A percentile compares a stretch with the other conserved stretches of the same genome.
These are phyloP conservation scores for Drosophila pegasa DNA, from an alignment of 2,888 invertebrate genomes.

Conservation along the genomic window DNA sequence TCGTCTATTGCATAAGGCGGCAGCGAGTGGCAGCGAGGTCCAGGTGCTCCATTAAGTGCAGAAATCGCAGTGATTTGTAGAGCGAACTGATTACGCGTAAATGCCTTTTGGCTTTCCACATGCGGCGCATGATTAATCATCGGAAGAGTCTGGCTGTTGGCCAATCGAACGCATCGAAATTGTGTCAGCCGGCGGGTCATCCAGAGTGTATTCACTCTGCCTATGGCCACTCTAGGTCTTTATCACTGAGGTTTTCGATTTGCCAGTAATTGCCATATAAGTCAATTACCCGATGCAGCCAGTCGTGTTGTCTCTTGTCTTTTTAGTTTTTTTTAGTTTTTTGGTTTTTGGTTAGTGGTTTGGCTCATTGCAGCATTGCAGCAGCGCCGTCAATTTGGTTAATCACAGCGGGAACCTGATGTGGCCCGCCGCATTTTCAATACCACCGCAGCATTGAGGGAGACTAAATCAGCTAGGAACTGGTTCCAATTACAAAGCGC, in stretches of 20 bases:
- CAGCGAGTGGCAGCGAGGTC: no score
- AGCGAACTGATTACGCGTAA: slow-evolving; percentile 46
- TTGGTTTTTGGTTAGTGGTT: slow-evolving; percentile 31
- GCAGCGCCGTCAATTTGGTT: slow-evolving; percentile 42
- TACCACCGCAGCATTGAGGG: slow-evolving; percentile 53
- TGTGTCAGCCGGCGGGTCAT: slow-evolving; percentile 37
- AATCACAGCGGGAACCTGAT: slow-evolving; percentile 53
- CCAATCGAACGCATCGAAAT: slow-evolving; percentile 32
- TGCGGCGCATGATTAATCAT: slow-evolving; percentile 48
- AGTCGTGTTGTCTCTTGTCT: no score
- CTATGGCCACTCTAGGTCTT: slow-evolving; percentile 39
- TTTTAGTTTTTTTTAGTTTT: slow-evolving; percentile 21
- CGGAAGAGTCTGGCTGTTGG: slow-evolving; percentile 9
- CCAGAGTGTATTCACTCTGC: slow-evolving; percentile 45
- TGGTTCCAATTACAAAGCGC: slow-evolving; percentile 47
- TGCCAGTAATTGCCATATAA: slow-evolving; percentile 49
- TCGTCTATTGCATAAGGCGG: slow-evolving; percentile 50
- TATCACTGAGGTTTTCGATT: slow-evolving; percentile 31
- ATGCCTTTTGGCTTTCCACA: slow-evolving; percentile 35
- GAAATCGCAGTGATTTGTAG: slow-evolving; percentile 48
- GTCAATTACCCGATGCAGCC: slow-evolving; percentile 48
- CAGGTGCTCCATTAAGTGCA: slow-evolving; percentile 58
- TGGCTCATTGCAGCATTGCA: slow-evolving; percentile 34
- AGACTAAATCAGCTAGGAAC: slow-evolving; percentile 40
- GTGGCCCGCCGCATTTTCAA: slow-evolving; percentile 59